Base-by-base conservation (phyloP, 2,888 invertebrate species). In the Sphaerophoria rueppellii region DNA sequence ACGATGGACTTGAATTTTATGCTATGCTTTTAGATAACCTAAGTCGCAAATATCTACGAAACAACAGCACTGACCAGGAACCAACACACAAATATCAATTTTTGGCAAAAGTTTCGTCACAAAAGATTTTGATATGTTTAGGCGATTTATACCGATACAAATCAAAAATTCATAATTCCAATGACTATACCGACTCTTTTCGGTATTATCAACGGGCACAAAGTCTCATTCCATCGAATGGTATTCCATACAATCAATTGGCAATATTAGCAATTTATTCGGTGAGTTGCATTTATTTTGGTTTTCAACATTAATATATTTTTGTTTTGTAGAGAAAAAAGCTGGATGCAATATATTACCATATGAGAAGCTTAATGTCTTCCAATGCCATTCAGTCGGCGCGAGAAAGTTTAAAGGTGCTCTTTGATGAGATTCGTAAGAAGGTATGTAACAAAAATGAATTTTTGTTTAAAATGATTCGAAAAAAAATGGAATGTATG, bases 281-380 rank as follows among this genome's bases (percentile, higher is more conserved):
- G 70, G 91, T 91, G 88, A 87, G 89, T 83, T 48, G 6, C 12
- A 6, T 72, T n/a, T 9, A 35, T 16, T 3, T 35, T 11, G 4
- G 12, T 9, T 11, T 43, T 11, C 5, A 2, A 52, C n/a, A 5
- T 37, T 32, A 37, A 12, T 11, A 6, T 43, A 14, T 4, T 9
- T 57, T 43, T 67, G 12, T 50, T 76, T 77, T 61, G 50, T 35
- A 98, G 98, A 95, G 96, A 92, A 94, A 97, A 89, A 97, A 97
- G 93, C 93, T 98, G 87, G 98, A 98, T 92, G 98, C 98, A n/a
- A 97, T 98, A 6, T 99, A 98, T 92, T 98, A 96, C 92, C 98
- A 98, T 91, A 97, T 98, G 96, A 94, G 98, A 88, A 98, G 98
- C 92, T 93, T 98, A 88, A 96, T 98, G 94, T 96, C 98, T 76